Percentiles rank a stretch among this genome's conserved stretches.
Conservation (phyloP, 64 coral and sea anemone genomes). For the Acropora tenuis region DNA sequence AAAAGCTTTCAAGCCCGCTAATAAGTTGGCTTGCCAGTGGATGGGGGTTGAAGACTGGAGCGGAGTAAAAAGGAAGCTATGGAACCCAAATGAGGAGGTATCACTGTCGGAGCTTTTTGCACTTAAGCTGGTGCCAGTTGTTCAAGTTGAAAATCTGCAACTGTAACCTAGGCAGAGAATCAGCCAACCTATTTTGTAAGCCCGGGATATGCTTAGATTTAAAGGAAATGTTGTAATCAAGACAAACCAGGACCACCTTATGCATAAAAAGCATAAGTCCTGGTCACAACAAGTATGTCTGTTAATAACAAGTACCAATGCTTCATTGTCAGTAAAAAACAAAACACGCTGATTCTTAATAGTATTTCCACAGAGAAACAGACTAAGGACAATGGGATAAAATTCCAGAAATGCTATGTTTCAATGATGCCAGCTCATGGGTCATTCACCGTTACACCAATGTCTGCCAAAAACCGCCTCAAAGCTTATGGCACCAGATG, state of each 20-base stretch:
- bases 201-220: conserved; percentile 58
- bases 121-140: conserved; percentile 41
- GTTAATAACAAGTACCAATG: conserved; percentile 58
- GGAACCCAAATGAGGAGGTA: conserved; percentile 47
- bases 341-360: conserved; percentile 38
- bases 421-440: neutral
- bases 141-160: conserved; percentile 37
- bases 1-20: conserved; percentile 41
- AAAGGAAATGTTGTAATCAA: conserved; percentile 55
- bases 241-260: conserved; percentile 52
- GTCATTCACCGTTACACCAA: neutral
- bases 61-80: conserved; percentile 12
- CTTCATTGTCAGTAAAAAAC: conserved; percentile 72
- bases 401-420: conserved; percentile 18
- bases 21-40: conserved; percentile 48
- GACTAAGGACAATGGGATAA: conserved; percentile 6
- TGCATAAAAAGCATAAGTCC: conserved; percentile 49
- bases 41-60: conserved; percentile 37
- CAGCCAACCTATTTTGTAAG: conserved; percentile 47
- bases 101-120: conserved; percentile 35
- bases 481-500: conserved; percentile 9
- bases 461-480: neutral
- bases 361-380: neutral
- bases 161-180: conserved; percentile 62
- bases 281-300: conserved; percentile 38